These are phyloP conservation scores for Romanogobio albipinnatus DNA, from an alignment of 2,113 vertebrate genomes.

Conservation along the genomic window DNA sequence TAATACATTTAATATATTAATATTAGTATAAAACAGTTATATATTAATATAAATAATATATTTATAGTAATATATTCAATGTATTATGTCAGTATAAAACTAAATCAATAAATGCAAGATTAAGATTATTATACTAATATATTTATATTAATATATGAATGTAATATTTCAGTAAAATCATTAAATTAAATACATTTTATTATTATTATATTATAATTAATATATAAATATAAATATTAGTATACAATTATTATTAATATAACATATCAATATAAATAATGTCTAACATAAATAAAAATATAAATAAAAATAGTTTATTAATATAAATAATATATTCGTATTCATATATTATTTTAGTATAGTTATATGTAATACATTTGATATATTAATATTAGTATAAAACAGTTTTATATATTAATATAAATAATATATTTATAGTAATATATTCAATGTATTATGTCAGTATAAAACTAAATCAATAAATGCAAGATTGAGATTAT, in stretches of 20 bases:
- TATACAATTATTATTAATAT: no score
- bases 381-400: not conserved
- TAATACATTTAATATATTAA: not conserved
- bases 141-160: no score
- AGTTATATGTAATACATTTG: not conserved
- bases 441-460: not conserved
- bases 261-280: no score
- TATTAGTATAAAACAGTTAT: not conserved
- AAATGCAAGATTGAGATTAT: no score
- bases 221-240: no score
- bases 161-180: not conserved
- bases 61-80: not conserved
- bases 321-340: no score
- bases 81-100: not conserved
- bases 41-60: not conserved
- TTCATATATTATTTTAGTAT: no score
- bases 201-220: no score
- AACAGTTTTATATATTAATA: not conserved
- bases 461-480: no score
- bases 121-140: not conserved
- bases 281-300: no score
- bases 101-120: no score
- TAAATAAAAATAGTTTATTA: no score
- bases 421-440: not conserved
- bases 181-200: not conserved